Conservation (phyloP, 2,888 invertebrate genomes). For the Caenorhabditis panamensis region DNA sequence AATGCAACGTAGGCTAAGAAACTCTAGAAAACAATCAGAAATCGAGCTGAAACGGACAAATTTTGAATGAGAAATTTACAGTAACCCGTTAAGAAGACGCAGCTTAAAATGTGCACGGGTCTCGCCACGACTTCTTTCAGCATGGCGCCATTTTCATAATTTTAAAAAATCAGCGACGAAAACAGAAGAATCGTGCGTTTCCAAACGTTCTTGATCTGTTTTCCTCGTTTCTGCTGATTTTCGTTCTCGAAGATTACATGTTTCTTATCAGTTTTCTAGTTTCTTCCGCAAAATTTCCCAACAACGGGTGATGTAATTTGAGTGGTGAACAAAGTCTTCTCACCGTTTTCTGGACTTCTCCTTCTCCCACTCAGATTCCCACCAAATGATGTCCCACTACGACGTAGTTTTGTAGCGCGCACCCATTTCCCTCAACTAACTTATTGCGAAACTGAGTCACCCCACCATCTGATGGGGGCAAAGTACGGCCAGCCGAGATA, state of each 20-base stretch:
- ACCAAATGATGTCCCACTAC: slow-evolving; percentile 21
- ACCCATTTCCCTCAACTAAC: slow-evolving; percentile 35
- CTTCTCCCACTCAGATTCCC: background rate
- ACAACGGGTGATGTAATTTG: slow-evolving; percentile 2
- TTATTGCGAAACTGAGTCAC: slow-evolving; percentile 50
- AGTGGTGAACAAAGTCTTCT: slow-evolving; percentile 7
- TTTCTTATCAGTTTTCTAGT: slow-evolving; percentile 23
- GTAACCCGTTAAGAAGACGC: slow-evolving; percentile 37
- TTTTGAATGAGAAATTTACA: slow-evolving; percentile 6
- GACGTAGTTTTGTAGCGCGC: slow-evolving; percentile 36
- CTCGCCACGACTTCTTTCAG: background rate
- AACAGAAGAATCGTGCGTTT: background rate
- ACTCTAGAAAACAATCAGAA: background rate
- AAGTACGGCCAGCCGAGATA: slow-evolving; percentile 46
- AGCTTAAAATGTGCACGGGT: background rate
- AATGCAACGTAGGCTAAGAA: background rate
- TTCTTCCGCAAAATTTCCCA: background rate
- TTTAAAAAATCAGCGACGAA: background rate
- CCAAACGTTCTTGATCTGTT: background rate
- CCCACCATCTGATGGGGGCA: slow-evolving; percentile 57
- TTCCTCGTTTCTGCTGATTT: slow-evolving; percentile 2
- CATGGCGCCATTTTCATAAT: slow-evolving; percentile 20
- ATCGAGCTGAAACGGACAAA: background rate
- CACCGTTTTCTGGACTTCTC: slow-evolving; percentile 25
- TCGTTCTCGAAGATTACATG: background rate